Percentiles rank a stretch among this genome's conserved stretches.
Conservation (phyloP, 2,797 vertebrate genomes). For the Rhinophrynus dorsalis region DNA sequence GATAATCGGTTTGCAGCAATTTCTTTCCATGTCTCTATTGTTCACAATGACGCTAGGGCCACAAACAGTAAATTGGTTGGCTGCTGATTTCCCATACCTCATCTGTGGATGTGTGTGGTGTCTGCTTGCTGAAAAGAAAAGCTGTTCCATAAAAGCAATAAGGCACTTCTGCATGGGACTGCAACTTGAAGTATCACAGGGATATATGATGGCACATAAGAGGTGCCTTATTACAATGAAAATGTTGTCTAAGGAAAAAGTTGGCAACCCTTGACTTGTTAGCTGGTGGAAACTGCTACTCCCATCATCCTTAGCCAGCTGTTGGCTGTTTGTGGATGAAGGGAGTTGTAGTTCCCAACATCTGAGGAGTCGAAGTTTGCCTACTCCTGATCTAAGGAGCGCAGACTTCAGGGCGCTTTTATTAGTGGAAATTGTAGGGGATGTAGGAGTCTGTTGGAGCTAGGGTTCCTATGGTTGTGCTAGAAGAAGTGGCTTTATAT, state of each 20-base stretch:
- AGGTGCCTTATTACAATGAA: constrained; percentile 43
- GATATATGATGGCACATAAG: constrained; percentile 14
- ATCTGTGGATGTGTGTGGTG: constrained; percentile 1
- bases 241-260: too few relatives aligned
- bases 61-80: background rate
- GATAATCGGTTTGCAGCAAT: background rate
- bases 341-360: too few relatives aligned
- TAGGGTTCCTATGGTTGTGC: background rate
- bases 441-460: background rate
- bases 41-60: background rate
- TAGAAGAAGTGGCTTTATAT: background rate
- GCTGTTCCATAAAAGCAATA: constrained; percentile 27
- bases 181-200: constrained; percentile 1
- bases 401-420: constrained; percentile 31
- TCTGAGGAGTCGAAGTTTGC: too few relatives aligned
- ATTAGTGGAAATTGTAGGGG: constrained; percentile 21
- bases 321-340: too few relatives aligned
- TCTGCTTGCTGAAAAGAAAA: background rate
- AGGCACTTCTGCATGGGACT: constrained; percentile 37
- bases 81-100: background rate
- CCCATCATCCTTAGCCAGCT: too few relatives aligned
- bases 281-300: too few relatives aligned
- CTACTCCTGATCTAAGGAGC: too few relatives aligned
- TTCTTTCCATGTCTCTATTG: background rate
- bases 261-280: too few relatives aligned